Percentiles rank a stretch among this genome's conserved stretches.
These are phyloP conservation scores for Pachycephala philippinensis DNA, from an alignment of 2,113 vertebrate species.

Conservation along the genomic window DNA sequence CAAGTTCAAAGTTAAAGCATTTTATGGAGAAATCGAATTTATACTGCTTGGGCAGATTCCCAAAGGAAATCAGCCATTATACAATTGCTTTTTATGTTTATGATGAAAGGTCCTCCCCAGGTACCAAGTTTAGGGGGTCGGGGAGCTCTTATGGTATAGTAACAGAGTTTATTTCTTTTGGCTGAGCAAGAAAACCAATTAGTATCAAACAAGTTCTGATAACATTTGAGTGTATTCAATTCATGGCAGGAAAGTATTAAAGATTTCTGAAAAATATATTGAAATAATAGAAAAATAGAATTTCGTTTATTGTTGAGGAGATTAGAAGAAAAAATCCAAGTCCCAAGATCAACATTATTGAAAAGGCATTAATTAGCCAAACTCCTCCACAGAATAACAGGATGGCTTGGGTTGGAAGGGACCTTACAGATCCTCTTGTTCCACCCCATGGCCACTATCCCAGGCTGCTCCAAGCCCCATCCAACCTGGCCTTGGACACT, in stretches of 20 bases:
- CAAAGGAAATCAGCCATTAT: not conserved
- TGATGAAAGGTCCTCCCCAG: not conserved
- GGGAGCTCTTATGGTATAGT: not conserved
- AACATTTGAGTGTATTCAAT: not conserved
- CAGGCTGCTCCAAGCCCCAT: accelerated
- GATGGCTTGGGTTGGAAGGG: not conserved
- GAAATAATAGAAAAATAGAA: not conserved
- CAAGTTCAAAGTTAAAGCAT: not conserved
- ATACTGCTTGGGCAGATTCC: not conserved
- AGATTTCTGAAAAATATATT: not conserved
- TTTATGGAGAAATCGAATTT: not conserved
- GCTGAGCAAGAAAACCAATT: not conserved
- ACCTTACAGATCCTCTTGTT: accelerated
- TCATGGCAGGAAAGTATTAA: not conserved
- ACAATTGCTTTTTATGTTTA: not conserved
- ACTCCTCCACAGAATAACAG: not conserved
- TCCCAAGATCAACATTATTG: not conserved
- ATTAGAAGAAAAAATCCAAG: not conserved
- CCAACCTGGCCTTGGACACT: not conserved
- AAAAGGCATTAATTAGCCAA: not conserved
- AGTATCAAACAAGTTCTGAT: not conserved
- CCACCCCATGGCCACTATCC: accelerated
- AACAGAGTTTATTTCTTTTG: not conserved
- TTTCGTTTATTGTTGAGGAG: not conserved
- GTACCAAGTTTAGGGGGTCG: not conserved